phyloP scores from a whole-genome alignment of 2,113 vertebrate species.

The Entelurus aequoreus region DNA sequence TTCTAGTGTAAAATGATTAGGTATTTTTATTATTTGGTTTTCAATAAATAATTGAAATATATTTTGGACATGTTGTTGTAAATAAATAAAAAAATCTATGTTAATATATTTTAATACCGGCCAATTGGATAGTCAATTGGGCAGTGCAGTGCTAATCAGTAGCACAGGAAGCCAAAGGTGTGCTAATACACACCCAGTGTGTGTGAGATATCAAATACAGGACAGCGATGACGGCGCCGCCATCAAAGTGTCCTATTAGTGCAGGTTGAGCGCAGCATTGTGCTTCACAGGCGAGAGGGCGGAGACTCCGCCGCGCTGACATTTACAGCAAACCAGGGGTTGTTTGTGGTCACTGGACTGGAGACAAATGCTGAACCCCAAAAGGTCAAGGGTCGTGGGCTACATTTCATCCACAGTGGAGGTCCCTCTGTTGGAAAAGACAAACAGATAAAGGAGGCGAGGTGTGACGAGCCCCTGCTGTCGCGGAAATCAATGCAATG shows the following conservation, averaged over 20 bases:
- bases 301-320: constrained; percentile 57
- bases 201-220: constrained; percentile 38
- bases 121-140: too few species aligned
- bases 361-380: constrained; percentile 63
- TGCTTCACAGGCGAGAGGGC: constrained; percentile 57
- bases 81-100: too few species aligned
- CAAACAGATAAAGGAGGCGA: constrained; percentile 60
- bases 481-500: constrained; percentile 52
- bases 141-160: neutral
- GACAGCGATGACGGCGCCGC: constrained; percentile 43
- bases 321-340: constrained; percentile 70
- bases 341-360: constrained; percentile 72
- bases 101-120: too few species aligned
- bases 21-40: too few species aligned
- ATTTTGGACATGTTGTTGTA: too few species aligned
- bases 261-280: constrained; percentile 56
- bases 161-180: neutral
- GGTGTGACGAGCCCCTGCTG: constrained; percentile 54
- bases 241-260: constrained; percentile 64
- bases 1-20: too few species aligned
- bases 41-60: too few species aligned
- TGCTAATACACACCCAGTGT: neutral
- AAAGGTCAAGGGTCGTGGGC: constrained; percentile 55
- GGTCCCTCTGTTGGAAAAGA: constrained; percentile 70
- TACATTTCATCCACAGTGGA: constrained; percentile 64